Conservation (phyloP, 2,888 invertebrate species). For the Gastrophysa polygoni region DNA sequence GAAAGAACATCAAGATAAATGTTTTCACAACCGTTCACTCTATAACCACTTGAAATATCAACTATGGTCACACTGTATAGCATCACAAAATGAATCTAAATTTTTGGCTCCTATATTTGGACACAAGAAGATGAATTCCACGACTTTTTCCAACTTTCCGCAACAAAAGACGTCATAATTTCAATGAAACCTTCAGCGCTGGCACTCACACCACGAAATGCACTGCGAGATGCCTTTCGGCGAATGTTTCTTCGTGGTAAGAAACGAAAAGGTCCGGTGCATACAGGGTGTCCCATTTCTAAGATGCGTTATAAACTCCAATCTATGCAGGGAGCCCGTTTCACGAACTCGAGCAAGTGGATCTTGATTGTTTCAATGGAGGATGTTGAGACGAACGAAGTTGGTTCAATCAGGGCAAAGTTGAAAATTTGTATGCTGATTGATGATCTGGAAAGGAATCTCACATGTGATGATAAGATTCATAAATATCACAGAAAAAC, state of each 20-base stretch:
- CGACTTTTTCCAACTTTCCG: background rate
- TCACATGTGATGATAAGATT: too few relatives aligned
- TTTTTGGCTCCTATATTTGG: background rate
- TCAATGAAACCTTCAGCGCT: background rate
- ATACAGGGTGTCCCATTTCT: background rate
- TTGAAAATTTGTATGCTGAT: too few relatives aligned
- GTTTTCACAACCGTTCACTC: too few relatives aligned
- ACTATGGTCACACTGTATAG: background rate
- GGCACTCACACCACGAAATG: constrained; percentile 1
- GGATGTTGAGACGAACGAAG: too few relatives aligned
- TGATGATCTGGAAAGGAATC: too few relatives aligned
- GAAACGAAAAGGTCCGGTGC: background rate
- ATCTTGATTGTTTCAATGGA: too few relatives aligned
- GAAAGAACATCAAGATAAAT: too few relatives aligned
- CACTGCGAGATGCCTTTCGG: background rate
- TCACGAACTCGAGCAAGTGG: too few relatives aligned
- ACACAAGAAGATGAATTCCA: background rate
- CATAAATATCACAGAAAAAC: too few relatives aligned
- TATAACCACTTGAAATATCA: too few relatives aligned
- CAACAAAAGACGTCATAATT: background rate
- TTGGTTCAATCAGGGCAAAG: too few relatives aligned
- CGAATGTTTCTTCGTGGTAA: constrained; percentile 1
- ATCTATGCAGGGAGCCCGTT: too few relatives aligned
- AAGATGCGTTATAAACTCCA: background rate
- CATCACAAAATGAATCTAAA: background rate